phyloP scores from a whole-genome alignment of 2,113 vertebrate genomes.

The Corythornis vintsioides region DNA sequence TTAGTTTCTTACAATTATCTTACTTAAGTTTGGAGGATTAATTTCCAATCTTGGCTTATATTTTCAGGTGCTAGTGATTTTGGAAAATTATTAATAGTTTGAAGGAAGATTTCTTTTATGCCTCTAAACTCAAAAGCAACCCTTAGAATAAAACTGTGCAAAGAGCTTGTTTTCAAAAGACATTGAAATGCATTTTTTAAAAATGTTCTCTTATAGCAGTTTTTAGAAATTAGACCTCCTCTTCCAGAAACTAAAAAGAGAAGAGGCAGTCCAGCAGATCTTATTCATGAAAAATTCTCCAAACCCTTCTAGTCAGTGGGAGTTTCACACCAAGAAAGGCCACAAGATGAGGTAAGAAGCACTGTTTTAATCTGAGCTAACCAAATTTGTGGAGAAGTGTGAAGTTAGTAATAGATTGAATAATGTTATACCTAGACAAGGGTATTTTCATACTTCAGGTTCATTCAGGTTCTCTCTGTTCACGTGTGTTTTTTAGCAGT shows the following conservation, averaged over 20 bases:
- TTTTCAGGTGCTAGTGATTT: background rate
- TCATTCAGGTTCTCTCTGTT: slow-evolving; percentile 32
- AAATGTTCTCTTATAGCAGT: background rate
- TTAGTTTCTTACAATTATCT: background rate
- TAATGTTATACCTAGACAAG: slow-evolving; percentile 13
- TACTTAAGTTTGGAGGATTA: background rate
- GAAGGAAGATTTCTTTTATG: background rate
- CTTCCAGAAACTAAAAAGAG: slow-evolving; percentile 37
- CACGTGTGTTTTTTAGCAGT: background rate
- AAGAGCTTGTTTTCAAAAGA: background rate
- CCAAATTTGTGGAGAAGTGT: slow-evolving; percentile 23
- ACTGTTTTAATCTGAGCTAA: slow-evolving; percentile 21
- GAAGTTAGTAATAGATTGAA: slow-evolving; percentile 28
- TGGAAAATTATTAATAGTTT: background rate
- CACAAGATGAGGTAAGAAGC: slow-evolving; percentile 44
- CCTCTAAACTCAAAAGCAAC: slow-evolving; percentile 1
- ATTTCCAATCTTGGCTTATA: background rate
- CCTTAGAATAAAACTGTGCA: background rate
- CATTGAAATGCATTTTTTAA: background rate
- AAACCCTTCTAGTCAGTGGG: slow-evolving; percentile 45
- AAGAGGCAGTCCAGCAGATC: slow-evolving; percentile 4
- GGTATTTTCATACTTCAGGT: slow-evolving; percentile 10
- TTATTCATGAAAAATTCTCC: slow-evolving; percentile 39
- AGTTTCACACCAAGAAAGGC: slow-evolving; percentile 64
- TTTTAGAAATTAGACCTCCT: slow-evolving; percentile 51